Percentiles rank a stretch among this genome's conserved stretches.
These are phyloP conservation scores for Phocoena sinus DNA, from an alignment of 2,113 vertebrate species.

Conservation along the genomic window DNA sequence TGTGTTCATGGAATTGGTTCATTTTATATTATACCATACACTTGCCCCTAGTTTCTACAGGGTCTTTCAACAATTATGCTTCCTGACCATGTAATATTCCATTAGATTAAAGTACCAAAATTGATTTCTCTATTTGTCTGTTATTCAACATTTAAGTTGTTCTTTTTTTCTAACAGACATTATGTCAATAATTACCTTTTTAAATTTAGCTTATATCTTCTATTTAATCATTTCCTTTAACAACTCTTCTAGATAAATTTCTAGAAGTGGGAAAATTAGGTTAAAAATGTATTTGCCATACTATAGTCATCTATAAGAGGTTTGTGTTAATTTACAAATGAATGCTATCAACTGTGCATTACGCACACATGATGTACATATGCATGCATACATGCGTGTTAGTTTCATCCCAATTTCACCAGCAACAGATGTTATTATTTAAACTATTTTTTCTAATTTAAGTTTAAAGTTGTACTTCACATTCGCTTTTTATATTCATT, in stretches of 20 bases:
- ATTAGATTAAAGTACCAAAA: background rate
- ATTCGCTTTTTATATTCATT: background rate
- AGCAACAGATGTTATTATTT: background rate
- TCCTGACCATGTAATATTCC: no score
- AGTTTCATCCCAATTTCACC: background rate
- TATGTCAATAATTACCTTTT: background rate
- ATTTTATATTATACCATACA: rapidly evolving
- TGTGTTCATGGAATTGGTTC: rapidly evolving
- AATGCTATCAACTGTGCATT: rapidly evolving
- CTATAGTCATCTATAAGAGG: rapidly evolving
- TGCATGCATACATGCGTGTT: rapidly evolving
- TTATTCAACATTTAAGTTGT: background rate
- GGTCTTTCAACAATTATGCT: background rate
- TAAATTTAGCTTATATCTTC: background rate
- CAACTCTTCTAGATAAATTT: background rate
- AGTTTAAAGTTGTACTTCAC: background rate
- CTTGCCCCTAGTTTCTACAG: rapidly evolving
- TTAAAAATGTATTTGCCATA: no score
- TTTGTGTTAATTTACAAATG: background rate
- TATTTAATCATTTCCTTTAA: background rate
- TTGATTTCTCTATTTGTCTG: background rate
- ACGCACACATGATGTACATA: rapidly evolving
- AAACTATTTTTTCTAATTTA: background rate
- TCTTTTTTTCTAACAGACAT: background rate
- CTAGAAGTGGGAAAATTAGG: background rate